Base-by-base conservation (phyloP, 2,113 vertebrate genomes). In the Hystrix brachyura region DNA sequence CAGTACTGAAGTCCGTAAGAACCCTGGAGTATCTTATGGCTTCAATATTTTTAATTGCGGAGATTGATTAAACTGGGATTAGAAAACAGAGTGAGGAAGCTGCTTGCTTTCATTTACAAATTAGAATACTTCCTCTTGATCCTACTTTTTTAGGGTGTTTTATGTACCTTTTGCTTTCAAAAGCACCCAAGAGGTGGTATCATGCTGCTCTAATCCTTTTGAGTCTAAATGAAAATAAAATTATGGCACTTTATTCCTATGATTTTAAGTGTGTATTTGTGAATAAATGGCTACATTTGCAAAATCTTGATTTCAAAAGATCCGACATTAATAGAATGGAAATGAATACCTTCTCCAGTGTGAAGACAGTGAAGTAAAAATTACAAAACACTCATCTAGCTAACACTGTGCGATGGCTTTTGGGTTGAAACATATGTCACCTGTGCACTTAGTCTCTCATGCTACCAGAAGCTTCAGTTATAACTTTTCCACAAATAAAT, bases 41-140 rank as follows among this genome's bases (percentile, higher is more conserved):
- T 98, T 91, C 93, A 69, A 97, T 97, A 93, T 97, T 96, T 97
- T 98, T 98, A 97, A 97, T 98, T 98, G 97, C 96, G 90, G 32
- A 80, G 32, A 96, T 94, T 97, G 97, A 98, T 98, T 98, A 97
- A 96, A 90, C 38, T 38, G 95, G 95, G 98, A 97, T 95, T 96
- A 98, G 87, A 84, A 97, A 97, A 93, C 93, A 71, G 87, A 84
- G 90, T 60, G 86, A 95, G 92, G 90, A 74, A 62, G 74, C 91
- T 93, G 76, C 80, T 97, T 79, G 91, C 91, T 97, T 95, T 97
- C 95, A 93, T 96, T 96, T 94, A 92, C 89, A 90, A 96, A 90
- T 90, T 92, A 94, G 86, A 96, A 81, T 86, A 71, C 80, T 96
- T 94, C 92, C 65, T 94, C 71, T 92, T 12, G 21, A 91, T 92